Evolutionary conservation across 2,797 vertebrate genomes (phyloP), one percentile per base, ranked within the genome.

Genomic region (Tragelaphus eurycerus): DNA sequence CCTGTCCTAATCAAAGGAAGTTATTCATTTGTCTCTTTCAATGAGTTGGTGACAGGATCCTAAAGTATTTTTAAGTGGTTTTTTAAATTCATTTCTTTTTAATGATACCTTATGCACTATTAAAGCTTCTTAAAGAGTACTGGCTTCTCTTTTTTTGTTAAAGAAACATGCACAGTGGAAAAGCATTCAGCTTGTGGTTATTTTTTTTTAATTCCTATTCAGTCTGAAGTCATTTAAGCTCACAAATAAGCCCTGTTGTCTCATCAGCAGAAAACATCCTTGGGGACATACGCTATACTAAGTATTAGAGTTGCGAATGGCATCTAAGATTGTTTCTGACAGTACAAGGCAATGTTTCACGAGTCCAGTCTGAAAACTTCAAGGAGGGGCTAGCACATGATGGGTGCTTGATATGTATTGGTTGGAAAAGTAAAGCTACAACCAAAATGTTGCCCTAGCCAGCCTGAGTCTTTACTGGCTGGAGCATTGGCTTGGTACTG

Each of bases 41-140:
- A 31, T 48, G 62, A 82, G 12, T 38, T 48, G n/a, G 17, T 10
- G 2, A 64, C 31, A 27, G 4, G 9, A 3, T 31, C 48, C 67
- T n/a, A 55, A 91, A 59, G 71, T 86, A 29, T 62, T 89, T 93
- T 78, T 4, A 64, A 88, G 55, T 12, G 11, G 92, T 71, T 43
- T 67, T 92, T 91, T 52, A 4, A n/a, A 89, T 96, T 87, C 31
- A n/a, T 78, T 95, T 96, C 25, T 78, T 95, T 64, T 84, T 79
- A 54, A 50, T 71, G 64, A 92, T n/a, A 86, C 1, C 60, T 57
- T 71, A 34, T 64, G 31, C 55, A 78, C 78, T 82, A 81, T 59
- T 78, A 78, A 79, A 79, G 7, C 38, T 43, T 88, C 55, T 76
- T 57, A 23, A 50, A 86, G 21, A 31, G 13, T 25, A 38, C 25